Evolutionary conservation across 1,140 invertebrate genomes (phyloP), one percentile per base, ranked within the genome.

Genomic region (Cydia splendana): DNA sequence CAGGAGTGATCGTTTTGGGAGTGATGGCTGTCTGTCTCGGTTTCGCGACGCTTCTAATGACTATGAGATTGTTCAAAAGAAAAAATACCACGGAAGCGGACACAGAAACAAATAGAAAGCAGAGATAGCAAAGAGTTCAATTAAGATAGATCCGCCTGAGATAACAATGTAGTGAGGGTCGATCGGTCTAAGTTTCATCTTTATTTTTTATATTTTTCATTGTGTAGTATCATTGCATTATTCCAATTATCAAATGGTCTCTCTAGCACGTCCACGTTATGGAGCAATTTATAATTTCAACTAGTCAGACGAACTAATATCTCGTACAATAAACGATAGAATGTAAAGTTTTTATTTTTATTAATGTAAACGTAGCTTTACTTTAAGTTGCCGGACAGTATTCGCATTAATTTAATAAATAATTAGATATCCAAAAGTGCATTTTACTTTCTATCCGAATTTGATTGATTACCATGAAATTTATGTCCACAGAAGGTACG

Each of bases 101-200:
- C 67, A 85, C 87, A 81, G 91, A 88, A 78, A 82, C 81, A 75
- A 85, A 84, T 75, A 85, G 88, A 77, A 91, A 91, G 77, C 81
- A 82, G 13, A 91, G 88, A 85, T 92, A 90, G 78, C 80, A 79
- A 30, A 76, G 12, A 71, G 4, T 4, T 42, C 30, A 71, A 18
- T 38, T 38, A 45, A 18, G 67, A 30, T 71, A 71, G 15, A 71
- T 38, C 67, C 67, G 67, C 67, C 67, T 71, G 13, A 62, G 9
- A 62, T 20, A 7, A 24, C 57, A 24, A 62, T 62, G 57, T 62
- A 24, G 57, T 62, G n/a, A 7, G 18, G 53, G 57, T 62, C 5
- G 57, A n/a, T 67, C 65, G 67, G 34, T 42, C 30, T 45, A 18
- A 38, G 34, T n/a, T 38, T 71, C n/a, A 30, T 71, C 15, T 69